These are phyloP conservation scores for Xylota segnis DNA, from an alignment of 2,888 invertebrate genomes.

Conservation along the genomic window DNA sequence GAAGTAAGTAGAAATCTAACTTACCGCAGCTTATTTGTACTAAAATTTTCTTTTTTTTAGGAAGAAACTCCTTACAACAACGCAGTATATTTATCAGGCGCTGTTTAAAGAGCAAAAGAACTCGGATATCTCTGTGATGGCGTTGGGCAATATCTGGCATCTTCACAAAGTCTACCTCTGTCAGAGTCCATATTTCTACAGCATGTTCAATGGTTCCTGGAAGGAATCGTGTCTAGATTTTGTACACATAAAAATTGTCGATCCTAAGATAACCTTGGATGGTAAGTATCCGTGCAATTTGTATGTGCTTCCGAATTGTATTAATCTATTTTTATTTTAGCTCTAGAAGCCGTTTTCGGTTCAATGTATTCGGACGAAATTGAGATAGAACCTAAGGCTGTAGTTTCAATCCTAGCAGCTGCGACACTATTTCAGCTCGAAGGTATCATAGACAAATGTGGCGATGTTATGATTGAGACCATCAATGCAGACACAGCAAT, in stretches of 20 bases:
- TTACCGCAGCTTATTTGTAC: conserved; percentile 6
- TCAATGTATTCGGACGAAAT: conserved; percentile 92
- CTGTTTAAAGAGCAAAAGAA: conserved; percentile 90
- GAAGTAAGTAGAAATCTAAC: conserved; percentile 84
- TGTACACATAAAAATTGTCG: conserved; percentile 89
- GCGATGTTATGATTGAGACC: conserved; percentile 90
- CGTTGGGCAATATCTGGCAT: conserved; percentile 89
- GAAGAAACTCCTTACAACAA: conserved; percentile 89
- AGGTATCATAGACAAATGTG: conserved; percentile 90
- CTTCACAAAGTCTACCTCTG: conserved; percentile 92
- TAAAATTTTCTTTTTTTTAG: conserved; percentile 77
- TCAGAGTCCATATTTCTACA: conserved; percentile 92
- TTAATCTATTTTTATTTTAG: conserved; percentile 84
- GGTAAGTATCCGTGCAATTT: conserved; percentile 85
- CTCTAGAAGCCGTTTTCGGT: conserved; percentile 89
- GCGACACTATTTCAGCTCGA: conserved; percentile 91
- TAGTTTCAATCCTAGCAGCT: conserved; percentile 89
- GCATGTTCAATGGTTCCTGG: conserved; percentile 93
- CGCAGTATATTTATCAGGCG: conserved; percentile 91
- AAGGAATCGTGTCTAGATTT: conserved; percentile 88
- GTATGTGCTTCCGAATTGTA: not conserved
- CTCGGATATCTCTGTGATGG: conserved; percentile 90
- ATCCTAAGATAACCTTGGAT: conserved; percentile 89
- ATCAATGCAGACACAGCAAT: conserved; percentile 89
- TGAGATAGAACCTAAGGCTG: conserved; percentile 88